Conservation (phyloP, 2,797 vertebrate genomes). For the Peromyscus aztecus region DNA sequence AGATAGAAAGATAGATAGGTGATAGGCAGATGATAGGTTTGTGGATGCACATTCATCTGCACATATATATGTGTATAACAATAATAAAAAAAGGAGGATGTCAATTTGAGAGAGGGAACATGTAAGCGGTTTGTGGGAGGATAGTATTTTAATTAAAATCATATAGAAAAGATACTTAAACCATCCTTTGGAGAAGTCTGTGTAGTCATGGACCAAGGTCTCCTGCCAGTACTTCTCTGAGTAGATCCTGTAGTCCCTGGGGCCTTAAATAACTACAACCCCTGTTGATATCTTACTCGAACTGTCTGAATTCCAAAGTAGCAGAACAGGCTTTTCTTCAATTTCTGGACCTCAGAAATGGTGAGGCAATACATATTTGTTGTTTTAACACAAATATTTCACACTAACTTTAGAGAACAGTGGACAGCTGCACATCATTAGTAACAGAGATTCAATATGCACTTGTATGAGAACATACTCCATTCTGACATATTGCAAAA, state of each 20-base stretch:
- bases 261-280: background rate
- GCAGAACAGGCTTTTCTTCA: background rate
- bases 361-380: background rate
- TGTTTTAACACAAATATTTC: background rate
- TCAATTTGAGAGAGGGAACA: background rate
- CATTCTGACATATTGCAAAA: background rate
- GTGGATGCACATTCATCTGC: too few species aligned
- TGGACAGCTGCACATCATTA: background rate
- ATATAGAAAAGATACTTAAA: background rate
- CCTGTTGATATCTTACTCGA: background rate
- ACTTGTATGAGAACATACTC: conserved; percentile 27
- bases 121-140: background rate
- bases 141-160: background rate
- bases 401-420: background rate
- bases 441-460: background rate
- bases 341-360: background rate
- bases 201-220: background rate
- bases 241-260: background rate
- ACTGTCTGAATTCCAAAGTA: background rate
- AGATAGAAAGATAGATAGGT: too few species aligned
- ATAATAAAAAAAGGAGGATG: background rate
- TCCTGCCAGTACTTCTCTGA: background rate
- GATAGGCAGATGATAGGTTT: too few species aligned
- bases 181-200: background rate
- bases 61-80: background rate